Evolutionary conservation across 92 coral and sea anemone genomes (phyloP), one percentile per base, ranked within the genome.

Genomic region (Porites divaricata): DNA sequence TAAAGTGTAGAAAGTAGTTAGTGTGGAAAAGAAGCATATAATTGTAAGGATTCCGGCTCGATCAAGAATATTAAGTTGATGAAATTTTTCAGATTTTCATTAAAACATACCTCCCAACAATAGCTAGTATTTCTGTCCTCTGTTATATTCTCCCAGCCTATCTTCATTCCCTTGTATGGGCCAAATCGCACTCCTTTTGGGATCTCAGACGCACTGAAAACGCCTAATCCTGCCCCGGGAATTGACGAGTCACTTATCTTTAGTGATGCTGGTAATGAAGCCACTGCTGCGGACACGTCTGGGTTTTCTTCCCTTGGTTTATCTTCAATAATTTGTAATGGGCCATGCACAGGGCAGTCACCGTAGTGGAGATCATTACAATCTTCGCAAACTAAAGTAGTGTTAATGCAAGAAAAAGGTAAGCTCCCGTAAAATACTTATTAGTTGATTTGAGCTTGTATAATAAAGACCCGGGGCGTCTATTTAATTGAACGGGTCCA

Each of bases 291-390:
- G 23, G 83, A 41, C 22, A 74, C 15, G 51, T 48, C 70, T 8
- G 54, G 15, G 53, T 20, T 28, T 50, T 28, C 76, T 6, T 56
- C 84, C 22, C 19, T 15, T 8, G 12, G 10, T 14, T 64, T 81
- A 56, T 93, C 97, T 13, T 68, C 85, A 4, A 93, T 70, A 35
- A 79, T 21, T 23, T 87, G 81, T 35, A 93, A 83, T 12, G 94
- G 91, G 14, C 94, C 94, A 54, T 93, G 94, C 9, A 59, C 77
- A 12, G 97, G 91, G 67, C 97, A 93, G n/a, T 93, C 97, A 56
- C 93, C 97, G 67, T 88, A 86, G 75, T 86, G 77, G 20, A 93
- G 88, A 21, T 91, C 97, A 65, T 93, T 94, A 21, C 97, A 93
- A n/a, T 91, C 97, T 85, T 93, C 97, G 21, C 97, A 93, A 79